Evolutionary conservation across 2,113 vertebrate species (phyloP), one percentile per base, ranked within the genome.

Genomic region (Calypte anna): DNA sequence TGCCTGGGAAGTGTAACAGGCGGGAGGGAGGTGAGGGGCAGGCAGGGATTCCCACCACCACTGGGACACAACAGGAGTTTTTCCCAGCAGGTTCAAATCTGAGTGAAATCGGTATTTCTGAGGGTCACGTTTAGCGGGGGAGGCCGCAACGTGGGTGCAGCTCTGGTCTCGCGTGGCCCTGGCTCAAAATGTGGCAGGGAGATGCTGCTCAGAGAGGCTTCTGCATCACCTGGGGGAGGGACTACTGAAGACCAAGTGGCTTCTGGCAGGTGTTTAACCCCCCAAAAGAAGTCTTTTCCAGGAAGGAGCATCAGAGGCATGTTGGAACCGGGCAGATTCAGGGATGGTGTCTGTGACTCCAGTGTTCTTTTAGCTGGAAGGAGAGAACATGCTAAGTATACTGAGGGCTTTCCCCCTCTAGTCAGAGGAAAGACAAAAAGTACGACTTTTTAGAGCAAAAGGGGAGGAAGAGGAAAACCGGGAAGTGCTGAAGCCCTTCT

Each of bases 91-190:
- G 20, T 27, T 4, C 12, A 7, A 64, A 10, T 7, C 17, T 0
- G 2, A 22, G 21, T 8, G 2, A 2, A 77, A 83, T 14, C 0
- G 0, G 2, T 2, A 21, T 30, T 84, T 31, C 1, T 1, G 36
- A 50, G 79, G 40, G 12, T 57, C 18, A 1, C 1, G 3, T 5
- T 62, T 1, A 82, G 11, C 1, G 7, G 18, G 38, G 21, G 12
- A 5, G 7, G 43, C 27, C 3, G 0, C 4, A 38, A 4, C 0
- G 4, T 0, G 22, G 31, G 15, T 38, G 4, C 27, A 14, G 50
- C 44, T 0, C 7, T 2, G 30, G 48, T 58, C 50, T 24, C 11
- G 2, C 2, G 0, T 17, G 16, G 38, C 2, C 25, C 21, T 54
- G 3, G 6, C 20, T 8, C 0, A 10, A 10, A 30, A 43, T 0